These are phyloP conservation scores for Poecilia picta DNA, from an alignment of 2,797 vertebrate species.

Conservation along the genomic window DNA sequence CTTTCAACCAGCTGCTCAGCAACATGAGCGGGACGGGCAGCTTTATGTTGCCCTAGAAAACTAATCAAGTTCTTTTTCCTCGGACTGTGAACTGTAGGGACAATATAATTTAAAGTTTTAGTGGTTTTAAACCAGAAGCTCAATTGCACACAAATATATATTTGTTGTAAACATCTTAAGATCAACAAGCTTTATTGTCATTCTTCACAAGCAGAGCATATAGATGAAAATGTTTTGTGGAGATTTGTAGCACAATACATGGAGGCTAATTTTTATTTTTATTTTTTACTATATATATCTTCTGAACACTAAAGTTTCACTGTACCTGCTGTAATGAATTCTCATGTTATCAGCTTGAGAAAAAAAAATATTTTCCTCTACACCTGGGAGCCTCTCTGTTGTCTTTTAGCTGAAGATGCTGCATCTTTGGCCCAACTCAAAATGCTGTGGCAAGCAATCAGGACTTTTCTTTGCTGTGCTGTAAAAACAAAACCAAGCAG, in stretches of 20 bases:
- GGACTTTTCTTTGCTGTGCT: slow-evolving; percentile 13
- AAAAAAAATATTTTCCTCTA: background rate
- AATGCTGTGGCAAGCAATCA: slow-evolving; percentile 9
- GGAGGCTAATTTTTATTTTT: background rate
- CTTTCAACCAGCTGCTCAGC: background rate
- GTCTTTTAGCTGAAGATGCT: background rate
- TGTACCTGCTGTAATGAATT: background rate
- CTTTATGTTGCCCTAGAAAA: background rate
- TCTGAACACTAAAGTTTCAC: background rate
- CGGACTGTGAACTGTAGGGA: too few species aligned
- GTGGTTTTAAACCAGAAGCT: background rate
- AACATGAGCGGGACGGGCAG: background rate
- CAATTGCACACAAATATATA: background rate
- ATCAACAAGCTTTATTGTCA: background rate
- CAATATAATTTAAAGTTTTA: too few species aligned
- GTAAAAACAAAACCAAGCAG: slow-evolving; percentile 8
- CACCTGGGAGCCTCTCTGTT: background rate
- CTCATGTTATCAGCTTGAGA: background rate
- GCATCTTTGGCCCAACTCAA: slow-evolving; percentile 4
- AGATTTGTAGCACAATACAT: background rate
- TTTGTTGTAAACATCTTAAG: background rate
- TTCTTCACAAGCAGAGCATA: background rate
- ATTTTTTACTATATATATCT: background rate
- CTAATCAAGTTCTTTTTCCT: background rate
- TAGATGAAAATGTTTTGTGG: background rate